These are phyloP conservation scores for Galaxias olidus DNA, from an alignment of 2,797 vertebrate genomes.

Conservation along the genomic window DNA sequence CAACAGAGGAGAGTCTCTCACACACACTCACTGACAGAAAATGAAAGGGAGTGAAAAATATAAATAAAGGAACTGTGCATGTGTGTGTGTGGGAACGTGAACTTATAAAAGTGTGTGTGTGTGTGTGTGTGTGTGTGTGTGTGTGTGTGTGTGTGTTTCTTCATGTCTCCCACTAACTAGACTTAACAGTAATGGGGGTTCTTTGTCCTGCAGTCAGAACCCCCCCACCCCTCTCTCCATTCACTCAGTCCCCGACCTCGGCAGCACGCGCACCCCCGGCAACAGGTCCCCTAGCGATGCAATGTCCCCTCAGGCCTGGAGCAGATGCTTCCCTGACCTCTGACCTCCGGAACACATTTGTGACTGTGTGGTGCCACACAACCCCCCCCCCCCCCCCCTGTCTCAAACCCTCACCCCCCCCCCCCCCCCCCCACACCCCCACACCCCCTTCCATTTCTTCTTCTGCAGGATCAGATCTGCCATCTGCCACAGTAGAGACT, in stretches of 20 bases:
- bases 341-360: conserved; percentile 83
- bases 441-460: conserved; percentile 64
- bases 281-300: conserved; percentile 79
- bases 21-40: not conserved
- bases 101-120: not conserved
- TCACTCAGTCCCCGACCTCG: conserved; percentile 32
- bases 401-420: no score
- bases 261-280: conserved; percentile 65
- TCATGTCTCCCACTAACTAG: conserved; percentile 29
- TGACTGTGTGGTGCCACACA: conserved; percentile 75
- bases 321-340: conserved; percentile 92
- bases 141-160: conserved; percentile 29
- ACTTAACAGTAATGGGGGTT: conserved; percentile 57
- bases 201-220: conserved; percentile 62
- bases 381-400: conserved; percentile 60
- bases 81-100: conserved; percentile 11
- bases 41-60: conserved; percentile 10
- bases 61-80: conserved; percentile 21
- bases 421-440: conserved; percentile 59
- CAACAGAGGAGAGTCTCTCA: no score
- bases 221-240: conserved; percentile 36
- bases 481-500: conserved; percentile 83
- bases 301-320: conserved; percentile 81
- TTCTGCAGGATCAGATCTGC: conserved; percentile 72
- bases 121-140: not conserved